These are phyloP conservation scores for Anguilla megastoma DNA, from an alignment of 2,797 vertebrate species.

Conservation along the genomic window DNA sequence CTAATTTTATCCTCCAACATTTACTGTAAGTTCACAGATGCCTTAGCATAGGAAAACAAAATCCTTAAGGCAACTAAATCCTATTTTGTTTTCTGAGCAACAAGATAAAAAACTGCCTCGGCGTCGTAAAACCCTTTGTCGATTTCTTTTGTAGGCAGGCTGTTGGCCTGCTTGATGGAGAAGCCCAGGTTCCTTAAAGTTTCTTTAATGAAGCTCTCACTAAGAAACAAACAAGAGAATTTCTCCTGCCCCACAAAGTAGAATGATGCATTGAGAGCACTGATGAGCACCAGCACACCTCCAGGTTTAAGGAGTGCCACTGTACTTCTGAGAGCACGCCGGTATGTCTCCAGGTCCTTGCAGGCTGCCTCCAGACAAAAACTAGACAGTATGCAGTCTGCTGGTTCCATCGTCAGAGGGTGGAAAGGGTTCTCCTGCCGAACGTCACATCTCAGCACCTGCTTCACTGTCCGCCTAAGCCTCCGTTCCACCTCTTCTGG, in stretches of 20 bases:
- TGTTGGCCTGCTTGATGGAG: slow-evolving; percentile 27
- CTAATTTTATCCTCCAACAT: neutral
- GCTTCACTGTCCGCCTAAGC: slow-evolving; percentile 47
- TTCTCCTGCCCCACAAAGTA: slow-evolving; percentile 48
- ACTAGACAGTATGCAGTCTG: slow-evolving; percentile 58
- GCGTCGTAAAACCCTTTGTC: slow-evolving; percentile 42
- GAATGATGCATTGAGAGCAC: slow-evolving; percentile 55
- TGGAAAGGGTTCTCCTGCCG: slow-evolving; percentile 57
- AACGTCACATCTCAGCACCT: slow-evolving; percentile 61
- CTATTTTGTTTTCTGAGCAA: slow-evolving; percentile 41
- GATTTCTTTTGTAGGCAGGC: slow-evolving; percentile 4
- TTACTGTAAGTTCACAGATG: neutral
- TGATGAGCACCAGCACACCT: slow-evolving; percentile 53
- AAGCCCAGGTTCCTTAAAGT: slow-evolving; percentile 38
- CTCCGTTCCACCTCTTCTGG: slow-evolving; percentile 54
- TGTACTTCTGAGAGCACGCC: slow-evolving; percentile 49
- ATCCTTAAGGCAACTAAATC: neutral
- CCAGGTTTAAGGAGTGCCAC: slow-evolving; percentile 55
- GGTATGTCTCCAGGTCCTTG: slow-evolving; percentile 52
- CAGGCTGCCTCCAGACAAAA: slow-evolving; percentile 62
- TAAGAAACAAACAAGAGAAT: slow-evolving; percentile 52
- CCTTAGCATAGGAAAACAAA: neutral
- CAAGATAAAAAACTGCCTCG: slow-evolving; percentile 41
- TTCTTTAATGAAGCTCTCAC: slow-evolving; percentile 44
- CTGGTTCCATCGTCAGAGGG: slow-evolving; percentile 31